Evolutionary conservation across 2,113 vertebrate genomes (phyloP).

Genomic region (Leptocoma aspasia): DNA sequence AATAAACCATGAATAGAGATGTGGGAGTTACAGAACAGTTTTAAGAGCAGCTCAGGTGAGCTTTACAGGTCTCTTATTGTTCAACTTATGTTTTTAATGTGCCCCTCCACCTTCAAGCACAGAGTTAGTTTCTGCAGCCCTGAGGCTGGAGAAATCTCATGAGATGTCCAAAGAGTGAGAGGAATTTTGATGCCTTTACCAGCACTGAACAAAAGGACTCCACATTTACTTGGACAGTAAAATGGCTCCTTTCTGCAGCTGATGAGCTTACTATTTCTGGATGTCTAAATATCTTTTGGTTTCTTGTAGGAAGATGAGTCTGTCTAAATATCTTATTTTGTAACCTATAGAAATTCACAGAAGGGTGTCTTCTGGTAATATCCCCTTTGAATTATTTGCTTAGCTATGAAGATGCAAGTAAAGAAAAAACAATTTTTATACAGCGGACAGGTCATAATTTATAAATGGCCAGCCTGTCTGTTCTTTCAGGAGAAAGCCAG

Average conservation of each 20-base stretch:
- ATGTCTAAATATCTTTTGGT: neutral
- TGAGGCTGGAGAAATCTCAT: neutral
- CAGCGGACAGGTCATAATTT: neutral
- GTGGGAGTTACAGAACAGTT: neutral
- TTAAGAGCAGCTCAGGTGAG: neutral
- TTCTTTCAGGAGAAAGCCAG: neutral
- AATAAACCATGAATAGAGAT: neutral
- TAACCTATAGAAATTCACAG: neutral
- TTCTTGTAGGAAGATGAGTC: neutral
- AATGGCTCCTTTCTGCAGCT: neutral
- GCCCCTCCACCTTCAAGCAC: neutral
- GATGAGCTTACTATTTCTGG: neutral
- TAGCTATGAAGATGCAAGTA: neutral
- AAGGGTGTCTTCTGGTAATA: neutral
- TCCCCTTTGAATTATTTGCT: neutral
- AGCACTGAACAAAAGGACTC: neutral
- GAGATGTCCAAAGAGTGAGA: neutral
- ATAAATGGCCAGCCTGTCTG: neutral
- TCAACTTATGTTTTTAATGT: neutral
- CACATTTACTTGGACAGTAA: neutral
- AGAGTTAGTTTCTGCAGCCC: neutral
- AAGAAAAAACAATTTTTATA: neutral
- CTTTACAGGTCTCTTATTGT: neutral
- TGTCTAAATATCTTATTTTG: neutral
- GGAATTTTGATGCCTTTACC: slow-evolving; percentile 16